These are phyloP conservation scores for Mantis religiosa DNA, from an alignment of 2,888 invertebrate genomes.

Conservation along the genomic window DNA sequence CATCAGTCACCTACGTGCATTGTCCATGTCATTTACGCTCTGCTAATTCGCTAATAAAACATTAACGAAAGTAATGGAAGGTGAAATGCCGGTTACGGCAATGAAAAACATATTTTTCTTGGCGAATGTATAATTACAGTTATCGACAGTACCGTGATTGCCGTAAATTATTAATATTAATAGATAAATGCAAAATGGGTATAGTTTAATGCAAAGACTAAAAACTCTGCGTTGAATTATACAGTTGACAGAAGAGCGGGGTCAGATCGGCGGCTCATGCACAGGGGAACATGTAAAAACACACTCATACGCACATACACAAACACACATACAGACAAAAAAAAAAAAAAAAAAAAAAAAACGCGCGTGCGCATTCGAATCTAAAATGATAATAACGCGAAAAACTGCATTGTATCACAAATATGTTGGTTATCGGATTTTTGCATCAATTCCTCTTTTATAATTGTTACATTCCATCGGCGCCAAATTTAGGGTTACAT, in stretches of 20 bases:
- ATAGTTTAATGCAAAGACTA: neutral
- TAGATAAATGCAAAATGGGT: neutral
- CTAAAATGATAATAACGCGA: slow-evolving; percentile 12
- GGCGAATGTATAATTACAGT: neutral
- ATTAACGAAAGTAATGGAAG: neutral
- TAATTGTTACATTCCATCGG: slow-evolving; percentile 18
- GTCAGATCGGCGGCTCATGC: neutral
- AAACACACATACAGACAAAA: neutral
- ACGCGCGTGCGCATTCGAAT: neutral
- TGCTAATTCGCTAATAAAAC: neutral
- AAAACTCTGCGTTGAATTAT: neutral
- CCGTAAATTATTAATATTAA: neutral
- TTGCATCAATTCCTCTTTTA: slow-evolving; percentile 17
- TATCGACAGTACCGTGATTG: neutral
- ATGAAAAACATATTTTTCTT: neutral
- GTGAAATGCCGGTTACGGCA: neutral
- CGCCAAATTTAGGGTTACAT: neutral
- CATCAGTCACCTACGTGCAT: too few species aligned
- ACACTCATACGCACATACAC: neutral
- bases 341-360: neutral
- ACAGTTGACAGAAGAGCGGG: neutral
- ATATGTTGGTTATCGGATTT: slow-evolving; percentile 18
- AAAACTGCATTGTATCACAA: slow-evolving; percentile 15
- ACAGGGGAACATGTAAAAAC: neutral
- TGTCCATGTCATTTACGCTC: too few species aligned